A percentile compares a stretch with the other conserved stretches of the same genome.
Evolutionary conservation across 2,797 vertebrate species (phyloP).

Genomic region (Artibeus jamaicensis): DNA sequence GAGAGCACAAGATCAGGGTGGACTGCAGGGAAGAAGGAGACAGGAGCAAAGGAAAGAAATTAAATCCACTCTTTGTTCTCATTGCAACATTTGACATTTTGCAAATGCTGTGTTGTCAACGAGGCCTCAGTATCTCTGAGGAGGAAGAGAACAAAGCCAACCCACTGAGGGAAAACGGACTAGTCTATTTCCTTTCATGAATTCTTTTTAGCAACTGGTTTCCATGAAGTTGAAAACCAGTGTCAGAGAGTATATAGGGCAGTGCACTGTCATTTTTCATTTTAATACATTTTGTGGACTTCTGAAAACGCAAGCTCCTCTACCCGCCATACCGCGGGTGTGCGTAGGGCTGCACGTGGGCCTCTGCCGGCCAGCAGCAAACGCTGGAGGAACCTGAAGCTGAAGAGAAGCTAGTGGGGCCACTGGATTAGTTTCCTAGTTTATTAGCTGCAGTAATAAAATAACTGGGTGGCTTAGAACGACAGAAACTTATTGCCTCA

Average conservation of each 20-base stretch:
- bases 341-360: background rate
- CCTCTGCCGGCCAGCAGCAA: accelerated
- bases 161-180: background rate
- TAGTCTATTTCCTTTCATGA: background rate
- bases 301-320: background rate
- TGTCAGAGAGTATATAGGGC: background rate
- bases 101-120: background rate
- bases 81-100: background rate
- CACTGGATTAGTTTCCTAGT: background rate
- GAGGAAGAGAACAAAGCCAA: background rate
- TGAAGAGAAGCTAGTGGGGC: background rate
- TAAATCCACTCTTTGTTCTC: conserved; percentile 18
- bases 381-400: background rate
- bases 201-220: background rate
- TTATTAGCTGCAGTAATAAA: background rate
- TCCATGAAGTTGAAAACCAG: background rate
- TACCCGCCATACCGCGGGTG: background rate
- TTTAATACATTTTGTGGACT: background rate
- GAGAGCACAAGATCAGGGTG: background rate
- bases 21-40: background rate
- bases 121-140: background rate
- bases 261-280: background rate
- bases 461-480: background rate
- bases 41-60: conserved; percentile 1
- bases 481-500: background rate